These are phyloP conservation scores for Gobio occitaniae DNA, from an alignment of 2,797 vertebrate genomes.

Conservation along the genomic window DNA sequence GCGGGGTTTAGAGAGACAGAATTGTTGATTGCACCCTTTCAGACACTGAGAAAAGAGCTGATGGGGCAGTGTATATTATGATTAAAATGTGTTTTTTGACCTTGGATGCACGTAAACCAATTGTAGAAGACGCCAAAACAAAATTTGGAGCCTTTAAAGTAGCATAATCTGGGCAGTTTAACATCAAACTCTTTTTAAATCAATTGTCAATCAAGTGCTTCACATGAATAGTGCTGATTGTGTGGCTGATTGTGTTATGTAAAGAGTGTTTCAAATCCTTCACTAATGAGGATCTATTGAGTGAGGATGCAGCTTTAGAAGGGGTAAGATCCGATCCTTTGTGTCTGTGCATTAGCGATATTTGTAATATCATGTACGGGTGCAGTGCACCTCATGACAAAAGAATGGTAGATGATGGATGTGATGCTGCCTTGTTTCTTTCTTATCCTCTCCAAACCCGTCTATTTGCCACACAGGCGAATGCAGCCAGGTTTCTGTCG, in stretches of 20 bases:
- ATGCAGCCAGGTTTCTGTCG: neutral
- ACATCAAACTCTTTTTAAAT: neutral
- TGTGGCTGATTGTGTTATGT: neutral
- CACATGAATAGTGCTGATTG: neutral
- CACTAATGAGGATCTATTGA: neutral
- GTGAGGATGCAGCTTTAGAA: slow-evolving; percentile 4
- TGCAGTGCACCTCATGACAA: neutral
- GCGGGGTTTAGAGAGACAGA: too few relatives aligned
- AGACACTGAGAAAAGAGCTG: neutral
- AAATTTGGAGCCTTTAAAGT: neutral
- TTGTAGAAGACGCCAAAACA: neutral
- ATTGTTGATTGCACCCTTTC: too few relatives aligned
- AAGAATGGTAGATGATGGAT: neutral
- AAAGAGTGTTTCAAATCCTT: neutral
- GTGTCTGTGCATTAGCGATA: slow-evolving; percentile 3
- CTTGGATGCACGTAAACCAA: neutral
- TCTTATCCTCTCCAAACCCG: neutral
- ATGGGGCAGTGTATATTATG: neutral
- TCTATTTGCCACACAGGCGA: neutral
- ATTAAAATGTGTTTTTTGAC: neutral
- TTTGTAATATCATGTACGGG: neutral
- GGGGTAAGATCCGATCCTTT: neutral
- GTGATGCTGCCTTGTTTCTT: neutral
- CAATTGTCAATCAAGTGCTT: neutral
- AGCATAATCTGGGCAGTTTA: neutral